Conservation (phyloP, 2,797 vertebrate genomes). For the Rhinophrynus dorsalis region DNA sequence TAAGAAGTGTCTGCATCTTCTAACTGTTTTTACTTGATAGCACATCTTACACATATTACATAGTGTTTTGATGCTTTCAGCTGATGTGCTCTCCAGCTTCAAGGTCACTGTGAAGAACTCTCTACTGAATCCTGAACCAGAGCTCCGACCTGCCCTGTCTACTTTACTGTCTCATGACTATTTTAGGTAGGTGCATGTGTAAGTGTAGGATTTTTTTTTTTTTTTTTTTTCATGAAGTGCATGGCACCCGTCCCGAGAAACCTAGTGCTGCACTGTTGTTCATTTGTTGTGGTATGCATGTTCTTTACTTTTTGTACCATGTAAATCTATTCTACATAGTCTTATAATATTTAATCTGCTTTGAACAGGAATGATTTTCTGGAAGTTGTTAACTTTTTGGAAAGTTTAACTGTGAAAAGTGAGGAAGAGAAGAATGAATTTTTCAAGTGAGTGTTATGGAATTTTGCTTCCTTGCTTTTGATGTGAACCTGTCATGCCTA, state of each 20-base stretch:
- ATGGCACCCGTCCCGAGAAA: too few relatives aligned
- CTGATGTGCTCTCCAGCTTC: slow-evolving; percentile 71
- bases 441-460: slow-evolving; percentile 86
- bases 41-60: too few relatives aligned
- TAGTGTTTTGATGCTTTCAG: too few relatives aligned
- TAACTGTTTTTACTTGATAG: too few relatives aligned
- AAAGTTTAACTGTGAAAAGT: slow-evolving; percentile 89
- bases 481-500: too few relatives aligned
- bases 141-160: slow-evolving; percentile 76
- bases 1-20: too few relatives aligned
- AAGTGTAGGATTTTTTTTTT: not conserved
- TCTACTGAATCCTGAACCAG: slow-evolving; percentile 78
- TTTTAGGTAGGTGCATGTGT: slow-evolving; percentile 79
- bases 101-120: slow-evolving; percentile 78
- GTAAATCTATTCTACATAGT: not conserved
- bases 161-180: slow-evolving; percentile 84
- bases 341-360: too few relatives aligned
- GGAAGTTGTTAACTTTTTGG: slow-evolving; percentile 93
- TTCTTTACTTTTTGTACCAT: not conserved
- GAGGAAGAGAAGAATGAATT: slow-evolving; percentile 98
- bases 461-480: not conserved
- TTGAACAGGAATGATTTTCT: slow-evolving; percentile 89
- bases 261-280: not conserved
- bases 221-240: not conserved
- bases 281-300: not conserved